Conservation (phyloP, 1,140 invertebrate species). For the Saccostrea echinata region DNA sequence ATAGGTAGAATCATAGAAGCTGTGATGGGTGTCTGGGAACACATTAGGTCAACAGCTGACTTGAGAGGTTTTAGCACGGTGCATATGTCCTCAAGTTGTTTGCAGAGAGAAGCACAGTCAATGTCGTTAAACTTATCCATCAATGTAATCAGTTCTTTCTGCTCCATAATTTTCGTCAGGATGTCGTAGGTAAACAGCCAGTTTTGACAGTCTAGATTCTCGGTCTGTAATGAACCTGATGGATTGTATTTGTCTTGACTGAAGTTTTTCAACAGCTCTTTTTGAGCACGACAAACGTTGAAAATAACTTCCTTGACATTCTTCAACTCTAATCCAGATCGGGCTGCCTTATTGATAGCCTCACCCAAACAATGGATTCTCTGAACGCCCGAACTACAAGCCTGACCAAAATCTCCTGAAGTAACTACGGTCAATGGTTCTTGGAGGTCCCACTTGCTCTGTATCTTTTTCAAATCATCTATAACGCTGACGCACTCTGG, state of each 20-base stretch:
- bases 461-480: slow-evolving; percentile 1
- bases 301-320: background rate
- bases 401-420: background rate
- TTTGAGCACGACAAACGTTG: background rate
- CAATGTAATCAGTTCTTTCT: slow-evolving; percentile 29
- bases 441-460: background rate
- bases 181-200: background rate
- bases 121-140: slow-evolving; percentile 10
- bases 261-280: background rate
- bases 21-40: slow-evolving; percentile 26
- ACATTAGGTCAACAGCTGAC: slow-evolving; percentile 41
- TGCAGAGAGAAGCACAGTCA: slow-evolving; percentile 1
- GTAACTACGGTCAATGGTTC: background rate
- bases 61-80: slow-evolving; percentile 38
- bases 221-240: background rate
- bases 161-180: background rate
- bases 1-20: slow-evolving; percentile 55
- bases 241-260: background rate
- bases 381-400: slow-evolving; percentile 13
- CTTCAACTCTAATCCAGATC: background rate
- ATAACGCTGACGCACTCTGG: background rate
- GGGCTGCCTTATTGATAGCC: slow-evolving; percentile 30
- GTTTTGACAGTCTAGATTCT: background rate
- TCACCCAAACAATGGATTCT: slow-evolving; percentile 33
- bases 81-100: slow-evolving; percentile 40